Conservation (phyloP, 2,113 vertebrate genomes). For the Eublepharis macularius region DNA sequence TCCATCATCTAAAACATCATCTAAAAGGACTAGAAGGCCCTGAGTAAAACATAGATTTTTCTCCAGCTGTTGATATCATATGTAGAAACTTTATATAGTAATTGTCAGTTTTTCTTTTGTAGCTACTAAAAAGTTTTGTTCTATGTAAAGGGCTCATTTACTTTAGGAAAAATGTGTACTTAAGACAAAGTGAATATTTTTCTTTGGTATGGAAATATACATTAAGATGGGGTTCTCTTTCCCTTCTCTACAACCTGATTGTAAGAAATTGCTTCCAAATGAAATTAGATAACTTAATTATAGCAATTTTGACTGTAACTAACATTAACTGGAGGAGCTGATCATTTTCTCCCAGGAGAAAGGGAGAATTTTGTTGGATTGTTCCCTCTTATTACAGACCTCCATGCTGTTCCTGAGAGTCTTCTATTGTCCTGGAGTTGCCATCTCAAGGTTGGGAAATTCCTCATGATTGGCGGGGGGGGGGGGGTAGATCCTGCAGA, state of each 20-base stretch:
- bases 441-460: too few relatives aligned
- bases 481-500: too few relatives aligned
- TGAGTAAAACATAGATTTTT: background rate
- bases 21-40: background rate
- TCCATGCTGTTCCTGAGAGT: too few relatives aligned
- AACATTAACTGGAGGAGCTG: background rate
- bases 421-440: too few relatives aligned
- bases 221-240: background rate
- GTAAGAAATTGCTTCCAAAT: background rate
- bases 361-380: too few relatives aligned
- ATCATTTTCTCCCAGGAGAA: too few relatives aligned
- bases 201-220: background rate
- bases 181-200: background rate
- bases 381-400: too few relatives aligned
- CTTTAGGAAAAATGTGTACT: background rate
- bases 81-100: background rate
- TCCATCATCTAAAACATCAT: background rate
- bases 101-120: background rate
- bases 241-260: background rate
- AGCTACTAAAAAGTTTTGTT: background rate
- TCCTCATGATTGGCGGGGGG: too few relatives aligned
- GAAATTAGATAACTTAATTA: too few relatives aligned
- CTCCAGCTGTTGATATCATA: background rate
- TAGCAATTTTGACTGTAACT: background rate
- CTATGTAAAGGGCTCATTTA: background rate